Evolutionary conservation across 2,797 vertebrate species (phyloP).

Genomic region (Meda fulgida): DNA sequence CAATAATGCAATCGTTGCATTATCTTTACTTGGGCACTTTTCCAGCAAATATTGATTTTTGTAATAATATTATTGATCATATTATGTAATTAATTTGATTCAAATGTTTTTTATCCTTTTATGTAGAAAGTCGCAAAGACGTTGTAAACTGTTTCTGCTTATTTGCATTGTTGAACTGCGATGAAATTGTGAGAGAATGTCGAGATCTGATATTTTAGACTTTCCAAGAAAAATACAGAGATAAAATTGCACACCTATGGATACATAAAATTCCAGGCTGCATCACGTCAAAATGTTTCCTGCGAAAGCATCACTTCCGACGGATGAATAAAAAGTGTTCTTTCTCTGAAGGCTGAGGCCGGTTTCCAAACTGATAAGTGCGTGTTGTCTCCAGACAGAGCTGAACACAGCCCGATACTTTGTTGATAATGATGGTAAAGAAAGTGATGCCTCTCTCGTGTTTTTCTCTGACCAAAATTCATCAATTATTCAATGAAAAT

Average conservation of each 20-base stretch:
- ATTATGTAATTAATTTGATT: no score
- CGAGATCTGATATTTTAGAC: conserved; percentile 8
- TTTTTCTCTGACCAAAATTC: neutral
- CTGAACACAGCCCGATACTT: conserved; percentile 33
- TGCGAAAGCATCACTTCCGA: conserved; percentile 6
- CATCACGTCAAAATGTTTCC: neutral
- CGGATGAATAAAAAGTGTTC: conserved; percentile 17
- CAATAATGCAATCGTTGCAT: neutral
- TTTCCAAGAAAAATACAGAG: conserved; percentile 36
- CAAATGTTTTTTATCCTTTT: neutral
- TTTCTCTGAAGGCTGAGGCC: conserved; percentile 43
- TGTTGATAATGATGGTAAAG: conserved; percentile 41
- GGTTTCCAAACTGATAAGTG: conserved; percentile 24
- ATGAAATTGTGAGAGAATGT: conserved; percentile 17
- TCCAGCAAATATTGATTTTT: neutral
- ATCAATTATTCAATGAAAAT: neutral
- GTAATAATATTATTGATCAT: neutral
- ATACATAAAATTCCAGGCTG: conserved; percentile 3
- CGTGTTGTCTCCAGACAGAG: conserved; percentile 11
- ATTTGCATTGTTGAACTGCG: neutral
- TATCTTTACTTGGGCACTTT: neutral
- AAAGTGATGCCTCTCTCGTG: neutral
- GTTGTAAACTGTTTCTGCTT: neutral
- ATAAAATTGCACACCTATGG: conserved; percentile 36
- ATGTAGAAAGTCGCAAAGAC: neutral